phyloP scores from a whole-genome alignment of 2,113 vertebrate species.

The Aspiorhynchus laticeps region DNA sequence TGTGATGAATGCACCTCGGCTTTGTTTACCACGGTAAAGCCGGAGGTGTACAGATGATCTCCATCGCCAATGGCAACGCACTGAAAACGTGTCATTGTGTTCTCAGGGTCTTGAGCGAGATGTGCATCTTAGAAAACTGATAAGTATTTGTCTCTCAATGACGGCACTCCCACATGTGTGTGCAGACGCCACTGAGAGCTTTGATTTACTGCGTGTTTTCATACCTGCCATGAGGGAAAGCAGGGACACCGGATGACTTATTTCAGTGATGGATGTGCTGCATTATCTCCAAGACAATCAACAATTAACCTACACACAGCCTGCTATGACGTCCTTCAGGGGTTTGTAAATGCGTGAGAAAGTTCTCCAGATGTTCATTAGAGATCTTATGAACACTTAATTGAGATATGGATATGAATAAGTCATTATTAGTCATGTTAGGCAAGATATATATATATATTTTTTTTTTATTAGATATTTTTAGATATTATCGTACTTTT shows the following conservation, averaged over 20 bases:
- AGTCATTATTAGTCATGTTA: background rate
- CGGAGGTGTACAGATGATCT: conserved; percentile 17
- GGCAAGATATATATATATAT: too few relatives aligned
- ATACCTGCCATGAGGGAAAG: background rate
- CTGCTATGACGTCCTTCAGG: background rate
- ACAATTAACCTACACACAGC: conserved; percentile 12
- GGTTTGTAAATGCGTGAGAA: background rate
- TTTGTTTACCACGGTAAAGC: conserved; percentile 9
- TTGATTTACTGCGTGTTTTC: conserved; percentile 13
- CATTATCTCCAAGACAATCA: conserved; percentile 21
- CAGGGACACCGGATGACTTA: background rate
- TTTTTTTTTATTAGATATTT: too few relatives aligned
- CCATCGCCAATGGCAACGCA: background rate
- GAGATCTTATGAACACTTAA: too few relatives aligned
- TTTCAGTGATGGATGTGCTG: conserved; percentile 17
- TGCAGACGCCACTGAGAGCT: background rate
- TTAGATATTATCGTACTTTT: background rate
- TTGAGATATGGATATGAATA: too few relatives aligned
- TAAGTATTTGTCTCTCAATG: background rate
- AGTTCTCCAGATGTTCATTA: background rate
- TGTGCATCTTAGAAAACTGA: background rate
- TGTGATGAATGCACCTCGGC: background rate
- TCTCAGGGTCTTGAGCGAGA: conserved; percentile 1
- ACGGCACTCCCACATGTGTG: background rate
- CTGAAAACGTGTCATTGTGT: background rate